Base-by-base conservation (phyloP, 2,797 vertebrate genomes). In the Coregonus suidteri region DNA sequence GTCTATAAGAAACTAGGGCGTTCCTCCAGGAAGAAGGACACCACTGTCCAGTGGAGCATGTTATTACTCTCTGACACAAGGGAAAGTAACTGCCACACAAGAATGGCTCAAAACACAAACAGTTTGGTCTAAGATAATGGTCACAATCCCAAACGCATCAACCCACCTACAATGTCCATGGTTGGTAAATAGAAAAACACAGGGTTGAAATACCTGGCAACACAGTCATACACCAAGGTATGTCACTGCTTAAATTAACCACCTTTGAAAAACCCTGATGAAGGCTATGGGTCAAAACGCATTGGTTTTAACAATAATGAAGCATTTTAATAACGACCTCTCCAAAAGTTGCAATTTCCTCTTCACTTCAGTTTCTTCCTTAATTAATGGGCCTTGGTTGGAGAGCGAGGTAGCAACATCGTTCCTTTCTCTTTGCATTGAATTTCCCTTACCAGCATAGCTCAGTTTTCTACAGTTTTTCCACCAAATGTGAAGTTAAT, bases 11-110 rank as follows among this genome's bases (percentile, higher is more conserved):
- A 64, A 25, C 59, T 64, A 62, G 59, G 20, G 59, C 4, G 7
- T 62, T 62, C 56, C 56, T 62, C 59, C 59, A 64, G 59, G 59
- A 20, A 64, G 59, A 64, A 64, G 20, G 59, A 64, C 59, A 64
- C 59, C 59, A 64, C 20, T 64, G 20, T 64, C 59, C 25, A 64
- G 59, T 64, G 25, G 20, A 64, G 59, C 59, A 64, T 25, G 20
- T 64, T 64, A 64, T 64, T 64, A 25, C 59, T 25, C 59, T 18
- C 65, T 35, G 31, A 16, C 65, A 6, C 13, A 35, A 31, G 25
- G 25, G 35, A 31, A 67, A 67, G 65, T 31, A 25, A 67, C 25
- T 31, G 65, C 6, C 25, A 16, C 65, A 67, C 25, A 67, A 67
- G 65, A 67, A 7, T 67, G 25, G 15, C 25, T 31, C 65, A 34